phyloP scores from a whole-genome alignment of 2,888 invertebrate species.

The Limnephilus marmoratus region DNA sequence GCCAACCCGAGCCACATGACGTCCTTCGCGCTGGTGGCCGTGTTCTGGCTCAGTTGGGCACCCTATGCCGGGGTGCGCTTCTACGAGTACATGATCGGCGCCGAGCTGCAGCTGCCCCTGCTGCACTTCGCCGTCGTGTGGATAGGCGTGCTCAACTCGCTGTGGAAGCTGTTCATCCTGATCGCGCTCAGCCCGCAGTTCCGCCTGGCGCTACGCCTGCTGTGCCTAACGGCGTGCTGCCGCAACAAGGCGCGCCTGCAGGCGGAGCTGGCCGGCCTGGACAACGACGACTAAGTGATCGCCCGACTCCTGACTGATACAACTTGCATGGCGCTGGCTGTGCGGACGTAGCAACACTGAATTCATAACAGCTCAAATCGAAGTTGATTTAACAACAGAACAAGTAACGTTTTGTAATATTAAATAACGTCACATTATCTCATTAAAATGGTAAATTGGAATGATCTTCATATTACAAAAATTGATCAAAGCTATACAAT shows the following conservation, averaged over 20 bases:
- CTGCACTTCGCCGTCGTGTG: slow-evolving; percentile 95
- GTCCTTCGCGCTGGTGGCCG: slow-evolving; percentile 93
- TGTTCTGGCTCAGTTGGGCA: slow-evolving; percentile 96
- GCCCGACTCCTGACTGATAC: not conserved
- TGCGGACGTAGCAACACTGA: not conserved
- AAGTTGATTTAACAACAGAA: not conserved
- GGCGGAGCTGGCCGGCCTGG: slow-evolving; percentile 90
- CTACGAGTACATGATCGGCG: slow-evolving; percentile 84
- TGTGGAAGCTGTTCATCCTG: slow-evolving; percentile 96
- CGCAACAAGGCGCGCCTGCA: slow-evolving; percentile 87
- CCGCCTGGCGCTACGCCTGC: slow-evolving; percentile 89
- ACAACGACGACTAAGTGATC: slow-evolving; percentile 86
- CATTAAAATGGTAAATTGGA: not conserved
- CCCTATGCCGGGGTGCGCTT: slow-evolving; percentile 91
- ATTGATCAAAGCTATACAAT: not conserved
- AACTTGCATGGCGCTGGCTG: not conserved
- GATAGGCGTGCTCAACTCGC: slow-evolving; percentile 96
- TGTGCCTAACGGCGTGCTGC: slow-evolving; percentile 93
- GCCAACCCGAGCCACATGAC: slow-evolving; percentile 95
- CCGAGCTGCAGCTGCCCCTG: slow-evolving; percentile 85
- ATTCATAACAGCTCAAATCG: not conserved
- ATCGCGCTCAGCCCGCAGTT: slow-evolving; percentile 95
- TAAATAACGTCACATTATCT: not conserved
- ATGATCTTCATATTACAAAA: not conserved
- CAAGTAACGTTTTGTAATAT: not conserved